phyloP scores from a whole-genome alignment of 1,140 invertebrate species.

The Melipona quadrifasciata region DNA sequence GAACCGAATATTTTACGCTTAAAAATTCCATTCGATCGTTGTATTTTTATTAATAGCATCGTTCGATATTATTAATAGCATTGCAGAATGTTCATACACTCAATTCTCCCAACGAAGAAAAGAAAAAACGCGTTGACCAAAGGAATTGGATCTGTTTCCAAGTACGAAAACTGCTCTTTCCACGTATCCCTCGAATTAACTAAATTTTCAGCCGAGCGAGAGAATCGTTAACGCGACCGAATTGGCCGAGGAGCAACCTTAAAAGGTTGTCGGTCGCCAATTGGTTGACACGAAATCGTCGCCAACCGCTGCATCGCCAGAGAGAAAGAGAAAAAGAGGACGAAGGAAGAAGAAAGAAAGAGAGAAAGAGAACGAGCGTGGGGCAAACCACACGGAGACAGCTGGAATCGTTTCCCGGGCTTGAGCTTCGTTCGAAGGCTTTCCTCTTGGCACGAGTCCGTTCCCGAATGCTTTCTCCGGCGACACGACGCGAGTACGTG shows the following conservation, averaged over 20 bases:
- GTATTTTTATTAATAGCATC: too few relatives aligned
- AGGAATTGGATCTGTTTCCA: not conserved
- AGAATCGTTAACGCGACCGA: not conserved
- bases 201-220: not conserved
- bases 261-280: slow-evolving; percentile 9
- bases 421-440: slow-evolving; percentile 25
- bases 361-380: too few relatives aligned
- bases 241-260: not conserved
- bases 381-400: too few relatives aligned
- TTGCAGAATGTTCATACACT: too few relatives aligned
- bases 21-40: too few relatives aligned
- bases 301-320: slow-evolving; percentile 48
- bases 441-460: slow-evolving; percentile 38
- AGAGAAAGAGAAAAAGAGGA: slow-evolving; percentile 32
- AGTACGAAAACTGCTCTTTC: not conserved
- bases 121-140: not conserved
- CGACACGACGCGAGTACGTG: not conserved
- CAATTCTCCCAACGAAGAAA: not conserved
- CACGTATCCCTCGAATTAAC: not conserved
- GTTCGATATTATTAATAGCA: too few relatives aligned
- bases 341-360: slow-evolving; percentile 8
- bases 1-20: not conserved
- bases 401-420: slow-evolving; percentile 30
- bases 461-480: slow-evolving; percentile 10
- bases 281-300: not conserved